Base-by-base conservation (phyloP, 2,797 vertebrate genomes). In the Brachyrhaphis roseni region DNA sequence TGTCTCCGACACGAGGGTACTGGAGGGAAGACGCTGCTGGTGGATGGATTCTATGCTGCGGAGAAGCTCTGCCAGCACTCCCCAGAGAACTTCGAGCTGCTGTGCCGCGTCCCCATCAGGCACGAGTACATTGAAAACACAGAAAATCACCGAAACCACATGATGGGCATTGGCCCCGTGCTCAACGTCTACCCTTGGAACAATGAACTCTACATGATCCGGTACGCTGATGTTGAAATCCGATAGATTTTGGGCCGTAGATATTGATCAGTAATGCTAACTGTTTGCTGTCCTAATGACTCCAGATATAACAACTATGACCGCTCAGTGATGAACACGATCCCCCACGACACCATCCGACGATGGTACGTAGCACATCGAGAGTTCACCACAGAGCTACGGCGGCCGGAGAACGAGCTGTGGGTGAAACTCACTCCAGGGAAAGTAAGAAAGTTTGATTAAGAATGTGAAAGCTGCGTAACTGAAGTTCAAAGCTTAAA, bases 301-400 rank as follows among this genome's bases (percentile, higher is more conserved):
- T 72, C 46, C 84, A 99, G 98, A 73, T 99, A 99, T 94, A 99
- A 99, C 88, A 98, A 99, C 95, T 99, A 98, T 0, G 97, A 99
- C 87, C 96, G 97, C 1, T 92, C 97, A 0, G 96, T 97, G 84
- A 96, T 99, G 47, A 97, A 97, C 94, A 98, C 97, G 0, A 84
- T 96, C 79, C 96, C 97, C 0, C 95, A 98, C 0, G 94, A 97
- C 0, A 78, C 95, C 0, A 95, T 97, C 59, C 96, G 93, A 82
- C 95, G 87, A 82, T 99, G 98, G 98, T 99, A 99, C 6, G 68
- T 11, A 1, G 98, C 97, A 0, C 97, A 99, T 82, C 95, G 97
- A 34, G 90, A 96, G 16, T 92, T 99, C 85, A 98, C 97, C 8
- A 8, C 91, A 0, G 97, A 98, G 80, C 94, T 98, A 36, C 94